These are phyloP conservation scores for Horisme vitalbata DNA, from an alignment of 2,888 invertebrate species.

Conservation along the genomic window DNA sequence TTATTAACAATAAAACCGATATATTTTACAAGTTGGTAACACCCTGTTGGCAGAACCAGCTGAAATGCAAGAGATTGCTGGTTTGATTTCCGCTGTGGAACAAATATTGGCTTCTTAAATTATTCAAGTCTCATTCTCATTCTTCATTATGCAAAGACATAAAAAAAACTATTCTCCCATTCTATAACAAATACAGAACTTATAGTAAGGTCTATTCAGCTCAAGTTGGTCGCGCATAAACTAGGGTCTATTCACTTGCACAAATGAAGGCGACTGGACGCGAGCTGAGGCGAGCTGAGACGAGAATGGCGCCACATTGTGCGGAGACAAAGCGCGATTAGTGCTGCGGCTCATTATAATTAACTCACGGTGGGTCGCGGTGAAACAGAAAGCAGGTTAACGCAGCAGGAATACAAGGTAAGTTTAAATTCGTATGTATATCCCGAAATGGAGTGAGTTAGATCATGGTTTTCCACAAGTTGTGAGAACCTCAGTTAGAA, in stretches of 20 bases:
- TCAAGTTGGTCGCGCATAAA: conserved; percentile 6
- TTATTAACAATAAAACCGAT: too few species aligned
- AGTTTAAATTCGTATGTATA: too few species aligned
- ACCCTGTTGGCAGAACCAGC: too few species aligned
- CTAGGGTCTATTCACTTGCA: conserved; percentile 7
- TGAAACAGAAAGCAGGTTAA: neutral
- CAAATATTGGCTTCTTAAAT: too few species aligned
- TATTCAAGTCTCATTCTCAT: neutral
- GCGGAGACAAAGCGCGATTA: conserved; percentile 71
- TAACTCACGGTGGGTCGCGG: conserved; percentile 40
- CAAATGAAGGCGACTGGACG: conserved; percentile 23
- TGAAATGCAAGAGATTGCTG: too few species aligned
- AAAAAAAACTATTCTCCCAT: neutral
- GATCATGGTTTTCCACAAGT: too few species aligned
- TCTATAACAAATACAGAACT: neutral
- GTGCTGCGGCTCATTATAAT: conserved; percentile 64
- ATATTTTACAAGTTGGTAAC: too few species aligned
- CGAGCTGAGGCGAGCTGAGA: too few species aligned
- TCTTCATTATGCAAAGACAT: neutral
- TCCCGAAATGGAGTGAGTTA: too few species aligned
- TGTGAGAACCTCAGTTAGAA: too few species aligned
- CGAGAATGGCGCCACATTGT: conserved; percentile 51
- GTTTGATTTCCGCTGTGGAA: too few species aligned
- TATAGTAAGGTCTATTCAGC: conserved; percentile 12
- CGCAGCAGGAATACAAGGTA: too few species aligned